Evolutionary conservation across 2,113 vertebrate species (phyloP).

Genomic region (Aplodontia rufa): DNA sequence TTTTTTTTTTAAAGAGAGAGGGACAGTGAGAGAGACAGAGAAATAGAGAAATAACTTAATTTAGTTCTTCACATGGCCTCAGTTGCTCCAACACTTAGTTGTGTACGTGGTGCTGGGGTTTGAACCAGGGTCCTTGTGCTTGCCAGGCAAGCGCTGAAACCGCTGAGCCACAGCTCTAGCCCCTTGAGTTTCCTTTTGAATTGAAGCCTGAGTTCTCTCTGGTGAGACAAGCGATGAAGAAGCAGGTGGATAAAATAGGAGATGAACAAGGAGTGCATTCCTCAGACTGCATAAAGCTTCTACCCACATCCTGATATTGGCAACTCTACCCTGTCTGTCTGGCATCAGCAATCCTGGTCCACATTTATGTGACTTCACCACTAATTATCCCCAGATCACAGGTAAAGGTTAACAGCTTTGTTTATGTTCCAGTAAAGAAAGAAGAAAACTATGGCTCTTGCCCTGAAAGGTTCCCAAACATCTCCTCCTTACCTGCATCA

Average conservation of each 20-base stretch:
- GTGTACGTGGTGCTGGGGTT: too few relatives aligned
- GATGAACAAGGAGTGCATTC: rapidly evolving
- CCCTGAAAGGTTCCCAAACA: neutral
- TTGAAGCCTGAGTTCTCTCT: slow-evolving; percentile 43
- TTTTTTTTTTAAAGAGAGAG: too few relatives aligned
- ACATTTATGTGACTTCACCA: neutral
- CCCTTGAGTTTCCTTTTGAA: slow-evolving; percentile 57
- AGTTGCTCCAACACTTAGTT: too few relatives aligned
- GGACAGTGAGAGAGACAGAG: too few relatives aligned
- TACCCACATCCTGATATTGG: rapidly evolving
- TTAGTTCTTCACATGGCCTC: too few relatives aligned
- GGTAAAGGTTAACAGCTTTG: neutral
- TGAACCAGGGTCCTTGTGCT: too few relatives aligned
- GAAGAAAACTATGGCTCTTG: neutral
- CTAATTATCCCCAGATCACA: neutral
- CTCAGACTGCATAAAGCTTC: neutral
- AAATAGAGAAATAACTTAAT: too few relatives aligned
- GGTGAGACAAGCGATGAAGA: neutral
- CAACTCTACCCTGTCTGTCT: neutral
- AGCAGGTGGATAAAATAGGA: slow-evolving; percentile 54
- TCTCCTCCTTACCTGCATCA: neutral
- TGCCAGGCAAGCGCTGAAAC: too few relatives aligned
- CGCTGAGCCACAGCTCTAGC: too few relatives aligned
- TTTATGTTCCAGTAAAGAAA: neutral
- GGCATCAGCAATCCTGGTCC: neutral